Evolutionary conservation across 1,140 invertebrate species (phyloP), one percentile per base, ranked within the genome.

Genomic region (Glossosoma conforme): DNA sequence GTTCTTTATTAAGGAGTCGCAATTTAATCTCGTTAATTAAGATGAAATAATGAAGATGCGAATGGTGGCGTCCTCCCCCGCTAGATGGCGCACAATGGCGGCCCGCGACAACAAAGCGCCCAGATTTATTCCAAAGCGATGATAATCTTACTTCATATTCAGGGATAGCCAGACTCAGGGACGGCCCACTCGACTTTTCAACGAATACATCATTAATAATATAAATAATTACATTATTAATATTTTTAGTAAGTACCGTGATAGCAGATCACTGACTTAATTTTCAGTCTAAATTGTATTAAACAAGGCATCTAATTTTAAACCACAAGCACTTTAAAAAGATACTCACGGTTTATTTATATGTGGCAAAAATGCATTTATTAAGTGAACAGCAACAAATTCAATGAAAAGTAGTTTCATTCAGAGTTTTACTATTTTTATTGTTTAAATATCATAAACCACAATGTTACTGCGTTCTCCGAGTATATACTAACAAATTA

Each of bases 11-110:
- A 58, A 54, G 48, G 52, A 44, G 56, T 47, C 52, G 47, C 37
- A 35, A 52, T 52, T 52, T 58, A 58, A 58, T 58, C 56, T 54
- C 56, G 56, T 58, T 58, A 58, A 58, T 58, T 58, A 58, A 58
- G 56, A 58, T 58, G 56, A 58, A 54, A 58, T 53, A 58, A 58
- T 58, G 56, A 53, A 58, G 47, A 49, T 49, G 45, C 37, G 52
- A 47, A 52, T 41, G 35, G 43, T 33, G n/a, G 32, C 15, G 32
- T 33, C 32, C 32, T 3, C 32, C 15, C 15, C 32, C 4, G n/a
- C 15, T n/a, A 3, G n/a, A 33, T 33, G n/a, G n/a, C 15, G n/a
- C 32, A 11, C 32, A 33, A 15, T 33, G 32, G 11, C 19, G 18
- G 5, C 28, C 28, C 30, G 13, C 44, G 20, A 14, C 19, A 58